phyloP scores from a whole-genome alignment of 2,888 invertebrate genomes.

The Cetonia aurata region DNA sequence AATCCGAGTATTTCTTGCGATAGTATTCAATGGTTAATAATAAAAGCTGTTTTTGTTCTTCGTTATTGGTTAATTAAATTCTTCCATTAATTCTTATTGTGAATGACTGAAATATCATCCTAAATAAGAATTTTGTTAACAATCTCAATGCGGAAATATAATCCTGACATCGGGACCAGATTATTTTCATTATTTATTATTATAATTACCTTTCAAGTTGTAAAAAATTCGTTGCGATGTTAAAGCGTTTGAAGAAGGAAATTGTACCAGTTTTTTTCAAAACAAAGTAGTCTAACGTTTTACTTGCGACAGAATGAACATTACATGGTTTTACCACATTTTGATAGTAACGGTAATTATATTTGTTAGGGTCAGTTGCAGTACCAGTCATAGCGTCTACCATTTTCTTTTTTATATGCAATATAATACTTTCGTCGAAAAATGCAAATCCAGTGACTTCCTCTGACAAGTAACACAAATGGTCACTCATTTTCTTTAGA shows the following conservation, averaged over 20 bases:
- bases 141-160: background rate
- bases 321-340: background rate
- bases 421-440: no score
- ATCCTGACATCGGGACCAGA: constrained; percentile 2
- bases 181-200: no score
- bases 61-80: background rate
- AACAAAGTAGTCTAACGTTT: background rate
- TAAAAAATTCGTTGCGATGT: background rate
- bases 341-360: constrained; percentile 7
- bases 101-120: background rate
- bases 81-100: background rate
- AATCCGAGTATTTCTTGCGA: background rate
- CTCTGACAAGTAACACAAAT: no score
- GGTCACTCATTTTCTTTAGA: no score
- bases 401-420: constrained; percentile 17
- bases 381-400: constrained; percentile 9
- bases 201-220: no score
- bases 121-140: constrained; percentile 1
- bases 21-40: background rate
- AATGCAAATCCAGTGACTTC: no score
- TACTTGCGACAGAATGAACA: background rate
- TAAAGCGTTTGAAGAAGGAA: constrained; percentile 7
- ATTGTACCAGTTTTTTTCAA: constrained; percentile 4
- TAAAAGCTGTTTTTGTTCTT: background rate
- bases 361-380: constrained; percentile 9